Conservation (phyloP, 2,797 vertebrate genomes). For the Linurgus olivaceus region DNA sequence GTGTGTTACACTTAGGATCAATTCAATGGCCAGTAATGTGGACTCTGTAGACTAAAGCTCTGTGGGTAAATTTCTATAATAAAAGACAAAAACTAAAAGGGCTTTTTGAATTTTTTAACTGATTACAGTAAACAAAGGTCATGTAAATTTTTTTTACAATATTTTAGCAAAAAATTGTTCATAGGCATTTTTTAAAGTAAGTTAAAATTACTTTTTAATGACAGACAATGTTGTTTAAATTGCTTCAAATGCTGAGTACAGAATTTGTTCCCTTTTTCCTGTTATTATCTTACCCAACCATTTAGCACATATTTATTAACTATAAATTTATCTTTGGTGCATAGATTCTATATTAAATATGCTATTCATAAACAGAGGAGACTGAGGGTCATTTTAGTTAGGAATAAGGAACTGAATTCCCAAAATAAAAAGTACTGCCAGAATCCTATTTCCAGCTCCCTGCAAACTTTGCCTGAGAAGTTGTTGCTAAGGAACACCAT, state of each 20-base stretch:
- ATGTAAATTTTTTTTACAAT: not conserved
- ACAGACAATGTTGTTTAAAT: not conserved
- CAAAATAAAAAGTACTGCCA: conserved; percentile 45
- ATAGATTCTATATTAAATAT: not conserved
- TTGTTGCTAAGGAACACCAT: conserved; percentile 82
- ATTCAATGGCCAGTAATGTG: conserved; percentile 8
- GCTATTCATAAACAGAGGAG: not conserved
- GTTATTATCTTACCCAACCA: not conserved
- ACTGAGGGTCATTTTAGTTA: conserved; percentile 1
- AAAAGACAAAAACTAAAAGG: not conserved
- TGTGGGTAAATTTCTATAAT: not conserved
- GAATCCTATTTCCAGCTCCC: conserved; percentile 39
- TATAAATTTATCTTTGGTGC: not conserved
- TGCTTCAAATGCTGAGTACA: not conserved
- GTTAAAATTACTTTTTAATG: not conserved
- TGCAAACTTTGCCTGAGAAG: conserved; percentile 61
- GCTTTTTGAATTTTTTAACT: not conserved
- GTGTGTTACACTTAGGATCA: not conserved
- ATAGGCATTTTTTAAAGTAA: not conserved
- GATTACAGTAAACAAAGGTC: not conserved
- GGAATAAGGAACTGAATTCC: conserved; percentile 13
- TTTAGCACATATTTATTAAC: not conserved
- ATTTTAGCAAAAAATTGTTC: not conserved
- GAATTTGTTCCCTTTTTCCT: not conserved
- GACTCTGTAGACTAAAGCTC: not conserved